Base-by-base conservation (phyloP, 2,797 vertebrate species). In the Muscicapa comitata region DNA sequence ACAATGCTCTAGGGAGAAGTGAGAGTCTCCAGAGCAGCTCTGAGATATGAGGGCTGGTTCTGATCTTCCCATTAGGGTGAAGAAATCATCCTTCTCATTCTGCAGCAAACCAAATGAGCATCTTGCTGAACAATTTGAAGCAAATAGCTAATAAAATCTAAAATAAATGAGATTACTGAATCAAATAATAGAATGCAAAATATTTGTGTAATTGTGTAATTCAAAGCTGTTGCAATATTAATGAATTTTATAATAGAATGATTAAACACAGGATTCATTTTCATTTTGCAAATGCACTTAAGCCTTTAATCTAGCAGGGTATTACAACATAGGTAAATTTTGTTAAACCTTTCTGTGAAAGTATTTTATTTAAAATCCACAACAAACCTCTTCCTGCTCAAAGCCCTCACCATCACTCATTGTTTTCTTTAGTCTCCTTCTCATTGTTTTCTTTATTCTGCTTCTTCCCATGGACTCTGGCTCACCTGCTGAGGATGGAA, bases 201-300 rank as follows among this genome's bases (percentile, higher is more conserved):
- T 96, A 96, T 97, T 97, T 97, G 90, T 95, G 92, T 96, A 97
- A 97, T 95, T 97, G 92, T 81, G 40, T 90, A 94, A 94, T 87
- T 92, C 92, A 93, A 90, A 94, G 71, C 87, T 93, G 84, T 86
- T 87, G 80, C 88, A 95, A 96, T 97, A 82, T 92, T 95, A 97
- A 90, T 90, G 75, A 75, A 53, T 86, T 91, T 96, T 97, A 91
- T 94, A 96, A 95, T 80, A 90, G 88, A 65, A 89, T 78, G 85
- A 94, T 94, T 93, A 96, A 96, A 94, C 94, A 94, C 86, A 62
- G 89, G 70, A 80, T 90, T 95, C 67, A 87, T 95, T 97, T 94
- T 88, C 9, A 11, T 91, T 96, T 93, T 94, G 85, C 58, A 90
- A 94, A 88, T 78, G 94, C 96, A 80, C 84, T 58, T 95, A 91